These are phyloP conservation scores for Drosophila suboccidentalis DNA, from an alignment of 2,888 invertebrate genomes.

Conservation along the genomic window DNA sequence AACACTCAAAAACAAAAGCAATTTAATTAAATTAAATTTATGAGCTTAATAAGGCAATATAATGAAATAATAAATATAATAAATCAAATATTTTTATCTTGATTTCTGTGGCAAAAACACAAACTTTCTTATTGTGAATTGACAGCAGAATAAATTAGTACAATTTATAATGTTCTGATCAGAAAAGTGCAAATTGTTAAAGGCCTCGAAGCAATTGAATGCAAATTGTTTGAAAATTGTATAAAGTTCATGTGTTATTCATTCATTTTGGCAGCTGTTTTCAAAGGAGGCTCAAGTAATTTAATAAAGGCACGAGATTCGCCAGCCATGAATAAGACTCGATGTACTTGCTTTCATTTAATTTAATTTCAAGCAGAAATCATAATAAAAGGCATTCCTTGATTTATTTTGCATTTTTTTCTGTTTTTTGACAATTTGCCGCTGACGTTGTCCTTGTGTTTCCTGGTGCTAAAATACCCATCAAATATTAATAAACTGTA, in stretches of 20 bases:
- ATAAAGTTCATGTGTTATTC: conserved; percentile 4
- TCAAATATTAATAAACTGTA: conserved; percentile 45
- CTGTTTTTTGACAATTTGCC: not conserved
- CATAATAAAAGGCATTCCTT: conserved; percentile 8
- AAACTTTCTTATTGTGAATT: not conserved
- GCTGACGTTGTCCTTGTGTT: not conserved
- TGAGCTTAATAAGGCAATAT: not conserved
- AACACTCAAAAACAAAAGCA: not conserved
- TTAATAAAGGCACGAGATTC: conserved; percentile 1
- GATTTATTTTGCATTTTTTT: conserved; percentile 27
- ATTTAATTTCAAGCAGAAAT: conserved; percentile 17
- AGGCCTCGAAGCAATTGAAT: conserved; percentile 7
- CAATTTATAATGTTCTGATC: conserved; percentile 6
- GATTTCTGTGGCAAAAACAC: not conserved
- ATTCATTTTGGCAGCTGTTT: not conserved
- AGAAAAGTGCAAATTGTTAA: conserved; percentile 13
- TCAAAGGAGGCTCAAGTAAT: not conserved
- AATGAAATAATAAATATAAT: not conserved
- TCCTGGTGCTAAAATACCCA: conserved; percentile 3
- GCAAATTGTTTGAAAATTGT: conserved; percentile 21
- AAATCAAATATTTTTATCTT: not conserved
- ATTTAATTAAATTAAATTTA: not conserved
- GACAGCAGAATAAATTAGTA: conserved; percentile 8
- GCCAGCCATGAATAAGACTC: conserved; percentile 2
- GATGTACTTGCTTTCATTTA: conserved; percentile 24